Evolutionary conservation across 2,113 vertebrate species (phyloP).

Genomic region (Alces alces): DNA sequence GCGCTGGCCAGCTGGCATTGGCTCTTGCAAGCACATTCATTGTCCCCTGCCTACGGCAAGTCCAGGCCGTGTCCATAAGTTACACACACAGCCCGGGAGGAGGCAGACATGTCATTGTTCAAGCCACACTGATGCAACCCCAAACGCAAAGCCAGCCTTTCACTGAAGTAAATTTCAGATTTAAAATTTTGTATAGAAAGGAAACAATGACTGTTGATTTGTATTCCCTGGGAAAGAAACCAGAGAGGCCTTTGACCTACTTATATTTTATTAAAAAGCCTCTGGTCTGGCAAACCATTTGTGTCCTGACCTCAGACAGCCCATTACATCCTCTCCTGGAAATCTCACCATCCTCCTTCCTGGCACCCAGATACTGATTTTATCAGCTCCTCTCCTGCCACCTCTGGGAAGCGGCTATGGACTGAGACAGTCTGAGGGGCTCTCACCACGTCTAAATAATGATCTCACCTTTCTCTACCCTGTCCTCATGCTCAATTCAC

Average conservation of each 20-base stretch:
- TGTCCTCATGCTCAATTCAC: background rate
- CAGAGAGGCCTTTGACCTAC: conserved; percentile 12
- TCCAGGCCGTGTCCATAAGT: background rate
- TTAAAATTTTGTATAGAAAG: background rate
- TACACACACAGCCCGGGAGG: background rate
- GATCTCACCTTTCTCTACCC: background rate
- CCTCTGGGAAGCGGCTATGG: background rate
- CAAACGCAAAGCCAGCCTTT: background rate
- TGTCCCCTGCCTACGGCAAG: no score
- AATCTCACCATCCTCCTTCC: background rate
- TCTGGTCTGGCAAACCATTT: background rate
- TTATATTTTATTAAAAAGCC: conserved; percentile 56
- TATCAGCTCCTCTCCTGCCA: background rate
- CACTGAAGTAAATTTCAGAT: background rate
- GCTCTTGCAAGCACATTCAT: background rate
- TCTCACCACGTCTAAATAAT: background rate
- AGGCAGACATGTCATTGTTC: background rate
- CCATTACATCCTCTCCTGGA: background rate
- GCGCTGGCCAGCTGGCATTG: background rate
- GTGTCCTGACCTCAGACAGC: background rate
- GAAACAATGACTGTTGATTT: conserved; percentile 36
- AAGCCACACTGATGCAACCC: background rate
- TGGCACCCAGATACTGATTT: background rate
- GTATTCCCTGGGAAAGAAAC: conserved; percentile 2
- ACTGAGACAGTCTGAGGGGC: background rate